These are phyloP conservation scores for Aphyosemion australe DNA, from an alignment of 2,113 vertebrate genomes.

Conservation along the genomic window DNA sequence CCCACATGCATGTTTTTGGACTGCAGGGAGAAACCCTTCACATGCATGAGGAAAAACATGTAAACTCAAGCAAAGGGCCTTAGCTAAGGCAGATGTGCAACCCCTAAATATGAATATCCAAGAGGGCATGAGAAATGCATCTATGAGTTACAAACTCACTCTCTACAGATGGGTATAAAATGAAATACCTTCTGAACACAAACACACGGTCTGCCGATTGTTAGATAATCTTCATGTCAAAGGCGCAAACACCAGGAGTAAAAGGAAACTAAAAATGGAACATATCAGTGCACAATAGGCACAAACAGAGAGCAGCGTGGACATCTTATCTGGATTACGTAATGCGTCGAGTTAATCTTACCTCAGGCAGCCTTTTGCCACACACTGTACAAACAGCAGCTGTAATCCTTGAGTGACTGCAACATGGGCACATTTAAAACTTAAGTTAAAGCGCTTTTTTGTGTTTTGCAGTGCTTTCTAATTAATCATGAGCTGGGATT, in stretches of 20 bases:
- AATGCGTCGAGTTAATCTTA: slow-evolving; percentile 54
- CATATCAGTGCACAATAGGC: slow-evolving; percentile 24
- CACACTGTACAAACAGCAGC: slow-evolving; percentile 48
- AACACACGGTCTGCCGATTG: slow-evolving; percentile 4
- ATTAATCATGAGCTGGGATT: slow-evolving; percentile 47
- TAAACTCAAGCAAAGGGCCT: no score
- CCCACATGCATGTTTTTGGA: no score
- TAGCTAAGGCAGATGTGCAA: no score
- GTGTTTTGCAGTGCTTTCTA: slow-evolving; percentile 22
- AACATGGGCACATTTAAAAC: slow-evolving; percentile 35
- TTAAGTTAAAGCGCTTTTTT: slow-evolving; percentile 28
- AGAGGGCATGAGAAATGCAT: not conserved
- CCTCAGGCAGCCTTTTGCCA: slow-evolving; percentile 54
- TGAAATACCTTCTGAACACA: not conserved
- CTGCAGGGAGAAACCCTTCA: no score
- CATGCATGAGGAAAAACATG: no score
- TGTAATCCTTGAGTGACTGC: slow-evolving; percentile 56
- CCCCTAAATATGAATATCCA: slow-evolving; percentile 41
- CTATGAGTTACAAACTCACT: no score
- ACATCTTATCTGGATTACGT: slow-evolving; percentile 60
- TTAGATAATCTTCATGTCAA: slow-evolving; percentile 16
- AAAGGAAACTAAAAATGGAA: slow-evolving; percentile 1
- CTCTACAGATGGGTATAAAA: slow-evolving; percentile 17
- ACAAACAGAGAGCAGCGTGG: slow-evolving; percentile 21
- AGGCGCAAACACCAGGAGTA: not conserved